Conservation (phyloP, 2,113 vertebrate genomes). For the Pipa parva region DNA sequence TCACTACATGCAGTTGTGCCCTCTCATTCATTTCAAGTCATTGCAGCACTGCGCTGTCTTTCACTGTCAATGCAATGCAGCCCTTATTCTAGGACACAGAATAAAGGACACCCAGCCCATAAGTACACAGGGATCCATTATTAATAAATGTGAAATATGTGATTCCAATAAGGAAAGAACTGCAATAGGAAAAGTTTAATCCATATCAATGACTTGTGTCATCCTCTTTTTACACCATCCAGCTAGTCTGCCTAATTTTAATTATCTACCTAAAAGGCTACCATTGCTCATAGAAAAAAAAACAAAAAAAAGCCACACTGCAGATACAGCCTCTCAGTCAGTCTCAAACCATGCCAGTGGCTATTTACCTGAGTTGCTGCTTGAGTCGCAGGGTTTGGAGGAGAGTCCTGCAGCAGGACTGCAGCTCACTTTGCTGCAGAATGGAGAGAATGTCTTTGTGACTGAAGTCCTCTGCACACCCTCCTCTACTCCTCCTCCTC, state of each 20-base stretch:
- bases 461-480: constrained; percentile 42
- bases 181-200: no score
- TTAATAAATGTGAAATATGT: no score
- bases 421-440: constrained; percentile 45
- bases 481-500: constrained; percentile 35
- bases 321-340: constrained; percentile 1
- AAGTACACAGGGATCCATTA: no score
- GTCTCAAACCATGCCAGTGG: neutral
- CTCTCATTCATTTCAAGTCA: neutral
- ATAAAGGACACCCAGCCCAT: constrained; percentile 17
- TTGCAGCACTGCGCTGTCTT: neutral
- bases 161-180: no score
- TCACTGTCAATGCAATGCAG: constrained; percentile 5
- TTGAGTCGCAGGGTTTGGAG: neutral
- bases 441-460: constrained; percentile 44
- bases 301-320: neutral
- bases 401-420: constrained; percentile 39
- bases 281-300: no score
- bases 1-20: neutral
- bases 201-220: no score
- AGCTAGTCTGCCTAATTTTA: neutral
- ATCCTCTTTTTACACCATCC: neutral
- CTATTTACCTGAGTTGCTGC: constrained; percentile 13
- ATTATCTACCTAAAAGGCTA: neutral
- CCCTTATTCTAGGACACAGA: constrained; percentile 24